Evolutionary conservation across 2,888 invertebrate genomes (phyloP), one percentile per base, ranked within the genome.

Genomic region (Eupithecia tripunctaria): DNA sequence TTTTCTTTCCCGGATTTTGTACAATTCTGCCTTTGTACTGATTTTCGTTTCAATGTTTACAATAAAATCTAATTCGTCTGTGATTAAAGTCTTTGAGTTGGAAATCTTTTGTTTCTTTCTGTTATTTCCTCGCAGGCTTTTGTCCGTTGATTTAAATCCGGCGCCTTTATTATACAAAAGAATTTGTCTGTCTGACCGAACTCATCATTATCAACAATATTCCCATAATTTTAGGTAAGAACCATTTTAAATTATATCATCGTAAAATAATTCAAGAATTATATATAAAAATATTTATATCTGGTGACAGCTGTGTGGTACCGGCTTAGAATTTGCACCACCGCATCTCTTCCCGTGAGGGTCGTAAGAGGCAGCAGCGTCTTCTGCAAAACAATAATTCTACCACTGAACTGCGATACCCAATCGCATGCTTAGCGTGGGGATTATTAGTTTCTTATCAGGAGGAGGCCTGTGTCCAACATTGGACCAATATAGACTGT

Each of bases 11-110:
- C 73, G 66, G 72, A 71, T 76, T 80, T 81, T 77, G 75, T 76
- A 79, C 78, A 80, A 79, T 69, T 71, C 63, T 43, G 79, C 72
- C 78, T 79, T 80, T 79, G 80, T 79, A 73, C 71, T 77, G 79
- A 82, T 84, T 82, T 84, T 82, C 63, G 79, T 82, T 81, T 81
- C 78, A 79, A 80, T 83, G 80, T 79, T 81, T 82, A 79, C 75
- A 81, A 78, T 82, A 76, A 81, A 80, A 83, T 82, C 80, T 81
- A 81, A 73, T 82, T 79, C 74, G 80, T 76, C 79, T 71, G 75
- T 80, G 79, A 80, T 80, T 79, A 79, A 79, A 78, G 77, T 76
- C 79, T 78, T 78, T 78, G 79, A 77, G 77, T 65, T 73, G 38
- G 74, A 76, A 68, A 78, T 60, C 77, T 78, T 76, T 80, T 80